A percentile compares a stretch with the other conserved stretches of the same genome.
phyloP scores from a whole-genome alignment of 2,888 invertebrate species.

The Pediacus dermestoides region DNA sequence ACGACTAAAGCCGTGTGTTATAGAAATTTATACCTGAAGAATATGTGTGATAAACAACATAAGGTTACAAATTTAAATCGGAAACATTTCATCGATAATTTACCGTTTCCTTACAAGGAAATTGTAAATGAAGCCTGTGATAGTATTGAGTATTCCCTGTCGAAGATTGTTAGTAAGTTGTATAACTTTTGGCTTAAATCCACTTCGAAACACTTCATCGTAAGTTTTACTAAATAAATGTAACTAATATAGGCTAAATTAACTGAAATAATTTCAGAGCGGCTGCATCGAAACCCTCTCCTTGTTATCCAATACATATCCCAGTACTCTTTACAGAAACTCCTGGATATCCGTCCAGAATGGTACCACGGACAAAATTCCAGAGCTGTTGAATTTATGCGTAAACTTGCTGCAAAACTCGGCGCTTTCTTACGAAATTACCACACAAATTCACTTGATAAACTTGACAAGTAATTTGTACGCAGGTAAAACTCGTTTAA shows the following conservation, averaged over 20 bases:
- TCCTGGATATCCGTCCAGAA: slow-evolving; percentile 60
- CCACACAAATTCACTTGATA: slow-evolving; percentile 50
- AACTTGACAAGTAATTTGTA: slow-evolving; percentile 58
- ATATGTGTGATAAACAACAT: slow-evolving; percentile 28
- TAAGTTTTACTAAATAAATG: slow-evolving; percentile 47
- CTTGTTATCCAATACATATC: slow-evolving; percentile 61
- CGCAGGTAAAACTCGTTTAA: slow-evolving; percentile 47
- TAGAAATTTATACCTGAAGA: slow-evolving; percentile 42
- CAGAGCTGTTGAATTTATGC: slow-evolving; percentile 43
- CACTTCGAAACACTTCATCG: slow-evolving; percentile 65
- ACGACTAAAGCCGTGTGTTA: slow-evolving; percentile 53
- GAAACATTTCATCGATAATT: slow-evolving; percentile 52
- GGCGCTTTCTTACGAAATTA: slow-evolving; percentile 55
- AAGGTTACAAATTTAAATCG: slow-evolving; percentile 37
- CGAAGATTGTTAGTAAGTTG: slow-evolving; percentile 55
- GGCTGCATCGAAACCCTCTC: slow-evolving; percentile 69
- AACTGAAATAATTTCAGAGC: slow-evolving; percentile 50
- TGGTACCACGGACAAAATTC: slow-evolving; percentile 24
- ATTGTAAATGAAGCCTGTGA: slow-evolving; percentile 37
- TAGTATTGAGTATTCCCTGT: slow-evolving; percentile 54
- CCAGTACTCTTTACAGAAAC: slow-evolving; percentile 62
- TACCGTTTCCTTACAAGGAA: slow-evolving; percentile 53
- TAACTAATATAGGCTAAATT: too few species aligned
- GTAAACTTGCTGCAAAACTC: slow-evolving; percentile 52
- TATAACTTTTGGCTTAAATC: slow-evolving; percentile 57